Evolutionary conservation across 2,888 invertebrate species (phyloP).

Genomic region (Carterocephalus palaemon): DNA sequence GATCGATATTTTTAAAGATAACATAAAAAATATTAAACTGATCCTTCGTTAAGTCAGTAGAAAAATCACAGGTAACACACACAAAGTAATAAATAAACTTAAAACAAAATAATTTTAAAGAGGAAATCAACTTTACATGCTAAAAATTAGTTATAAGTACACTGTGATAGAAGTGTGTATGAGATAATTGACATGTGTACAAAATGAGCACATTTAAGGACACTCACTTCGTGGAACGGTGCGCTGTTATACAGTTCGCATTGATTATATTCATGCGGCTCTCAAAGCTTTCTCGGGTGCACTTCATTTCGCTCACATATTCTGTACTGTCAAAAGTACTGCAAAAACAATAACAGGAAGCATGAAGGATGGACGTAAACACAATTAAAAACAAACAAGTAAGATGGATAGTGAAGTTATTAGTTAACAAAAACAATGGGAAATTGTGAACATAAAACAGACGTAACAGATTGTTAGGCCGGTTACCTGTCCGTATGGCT

Average conservation of each 20-base stretch:
- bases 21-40: too few relatives aligned
- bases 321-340: constrained; percentile 78
- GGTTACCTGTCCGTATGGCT: constrained; percentile 68
- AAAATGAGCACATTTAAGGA: constrained; percentile 33
- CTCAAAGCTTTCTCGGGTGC: constrained; percentile 72
- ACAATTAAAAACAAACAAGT: constrained; percentile 25
- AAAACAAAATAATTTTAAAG: too few relatives aligned
- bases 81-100: too few relatives aligned
- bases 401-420: constrained; percentile 17
- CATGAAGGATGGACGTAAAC: constrained; percentile 41
- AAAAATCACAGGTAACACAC: too few relatives aligned
- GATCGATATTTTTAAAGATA: too few relatives aligned
- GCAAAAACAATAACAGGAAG: constrained; percentile 72
- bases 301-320: constrained; percentile 70
- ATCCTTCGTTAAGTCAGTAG: too few relatives aligned
- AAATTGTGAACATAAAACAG: constrained; percentile 30
- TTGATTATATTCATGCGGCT: constrained; percentile 73
- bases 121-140: constrained; percentile 4
- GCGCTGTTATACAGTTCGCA: constrained; percentile 68
- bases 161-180: neutral
- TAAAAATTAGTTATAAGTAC: constrained; percentile 5
- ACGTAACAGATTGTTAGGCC: constrained; percentile 13
- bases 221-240: constrained; percentile 72
- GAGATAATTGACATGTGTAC: constrained; percentile 22
- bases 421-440: constrained; percentile 7